Conservation (phyloP, 2,888 invertebrate genomes). For the Horisme vitalbata region DNA sequence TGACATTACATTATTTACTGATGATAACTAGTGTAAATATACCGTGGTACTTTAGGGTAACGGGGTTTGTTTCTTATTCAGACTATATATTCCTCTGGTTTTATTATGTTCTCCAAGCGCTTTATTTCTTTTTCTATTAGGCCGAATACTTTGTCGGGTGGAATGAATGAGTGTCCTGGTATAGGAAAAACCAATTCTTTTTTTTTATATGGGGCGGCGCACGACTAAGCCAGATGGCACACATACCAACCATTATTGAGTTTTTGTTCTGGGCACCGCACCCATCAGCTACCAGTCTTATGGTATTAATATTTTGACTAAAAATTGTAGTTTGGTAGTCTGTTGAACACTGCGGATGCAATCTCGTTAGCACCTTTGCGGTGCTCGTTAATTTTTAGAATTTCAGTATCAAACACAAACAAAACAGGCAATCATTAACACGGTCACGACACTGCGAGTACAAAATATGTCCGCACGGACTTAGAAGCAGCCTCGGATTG, state of each 20-base stretch:
- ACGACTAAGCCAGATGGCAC: slow-evolving; percentile 26
- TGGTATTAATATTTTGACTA: slow-evolving; percentile 25
- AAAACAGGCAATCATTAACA: too few species aligned
- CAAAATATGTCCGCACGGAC: too few species aligned
- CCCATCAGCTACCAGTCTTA: slow-evolving; percentile 34
- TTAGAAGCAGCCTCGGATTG: too few species aligned
- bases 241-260: slow-evolving; percentile 34
- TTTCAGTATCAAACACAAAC: too few species aligned
- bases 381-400: too few species aligned
- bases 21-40: too few species aligned
- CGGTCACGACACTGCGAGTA: too few species aligned
- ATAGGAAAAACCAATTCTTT: slow-evolving; percentile 33
- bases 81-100: slow-evolving; percentile 22
- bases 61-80: too few species aligned
- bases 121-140: slow-evolving; percentile 23
- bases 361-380: slow-evolving; percentile 39
- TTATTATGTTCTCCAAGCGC: slow-evolving; percentile 22
- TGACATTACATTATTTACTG: too few species aligned
- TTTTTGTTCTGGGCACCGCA: slow-evolving; percentile 38
- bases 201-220: slow-evolving; percentile 20
- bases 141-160: slow-evolving; percentile 33
- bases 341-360: slow-evolving; percentile 33
- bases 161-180: slow-evolving; percentile 34
- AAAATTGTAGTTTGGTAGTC: slow-evolving; percentile 14
- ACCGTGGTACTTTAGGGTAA: not conserved